Base-by-base conservation (phyloP, 2,797 vertebrate genomes). In the Lophius americanus region DNA sequence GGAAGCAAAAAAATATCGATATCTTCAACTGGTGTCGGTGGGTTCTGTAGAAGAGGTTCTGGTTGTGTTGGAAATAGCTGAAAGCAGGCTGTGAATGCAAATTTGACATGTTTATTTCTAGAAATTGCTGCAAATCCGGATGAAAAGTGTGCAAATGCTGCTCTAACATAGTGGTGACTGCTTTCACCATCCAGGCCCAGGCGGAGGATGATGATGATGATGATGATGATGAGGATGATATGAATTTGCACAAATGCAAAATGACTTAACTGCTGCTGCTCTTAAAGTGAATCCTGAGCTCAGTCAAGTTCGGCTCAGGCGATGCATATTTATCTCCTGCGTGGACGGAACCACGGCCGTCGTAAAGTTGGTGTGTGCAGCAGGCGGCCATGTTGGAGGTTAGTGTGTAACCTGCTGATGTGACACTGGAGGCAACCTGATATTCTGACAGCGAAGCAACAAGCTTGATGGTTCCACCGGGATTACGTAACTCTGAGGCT, bases 1-100 rank as follows among this genome's bases (percentile, higher is more conserved):
- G 46, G 51, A 46, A 70, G 64, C 33, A 50, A 56, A 47, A 60
- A 42, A 51, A 12, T 14, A 38, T 42, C 48, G n/a, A 47, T 75
- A 70, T 53, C 74, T 82, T 61, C 68, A 88, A 81, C 69, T 82
- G 76, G 70, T 75, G 76, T 64, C 73, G 61, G 32, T 60, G 53
- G 43, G 32, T 11, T 52, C 39, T 49, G 13, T 43, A 43, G 9
- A 14, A 11, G 42, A 12, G n/a, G 50, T 11, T 42, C 48, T 33
- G 60, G 5, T 53, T 60, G 52, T 12, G 11, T 35, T 52, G 9
- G 23, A 49, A 50, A 51, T 5, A 42, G 48, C 23, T 72, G 36
- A 33, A 0, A 46, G 13, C 38, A 39, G 60, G 42, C 42, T 60
- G 7, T 8, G 8, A 46, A 63, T 54, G 54, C 53, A 73, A 68